Percentiles rank a stretch among this genome's conserved stretches.
These are phyloP conservation scores for Trematocara stigmaticum DNA, from an alignment of 2,113 vertebrate species.

Conservation along the genomic window DNA sequence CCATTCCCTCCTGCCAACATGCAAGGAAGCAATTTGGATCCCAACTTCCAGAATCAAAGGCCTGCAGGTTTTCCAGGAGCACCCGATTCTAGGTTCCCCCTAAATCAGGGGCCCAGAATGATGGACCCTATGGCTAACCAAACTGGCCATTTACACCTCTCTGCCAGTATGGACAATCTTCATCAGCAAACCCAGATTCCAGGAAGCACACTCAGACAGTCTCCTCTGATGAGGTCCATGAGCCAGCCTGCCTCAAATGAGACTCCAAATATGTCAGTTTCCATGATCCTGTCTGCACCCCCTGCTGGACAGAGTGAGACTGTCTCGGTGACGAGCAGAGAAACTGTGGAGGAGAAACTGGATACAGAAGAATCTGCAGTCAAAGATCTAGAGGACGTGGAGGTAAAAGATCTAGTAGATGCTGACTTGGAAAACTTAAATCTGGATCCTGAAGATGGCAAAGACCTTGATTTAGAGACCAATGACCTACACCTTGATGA, in stretches of 20 bases:
- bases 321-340: constrained; percentile 55
- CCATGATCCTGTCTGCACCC: constrained; percentile 64
- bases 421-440: constrained; percentile 92
- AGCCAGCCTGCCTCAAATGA: constrained; percentile 79
- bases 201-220: constrained; percentile 63
- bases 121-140: constrained; percentile 73
- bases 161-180: constrained; percentile 81
- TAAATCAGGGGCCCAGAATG: constrained; percentile 72
- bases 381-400: constrained; percentile 89
- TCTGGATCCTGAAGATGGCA: constrained; percentile 89
- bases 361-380: constrained; percentile 88
- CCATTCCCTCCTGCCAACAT: constrained; percentile 71
- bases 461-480: constrained; percentile 92
- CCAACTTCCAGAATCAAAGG: constrained; percentile 71
- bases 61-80: constrained; percentile 72
- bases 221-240: constrained; percentile 77
- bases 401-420: constrained; percentile 92
- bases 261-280: constrained; percentile 68
- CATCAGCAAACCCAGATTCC: constrained; percentile 71
- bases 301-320: constrained; percentile 66
- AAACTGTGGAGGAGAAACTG: constrained; percentile 83
- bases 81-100: constrained; percentile 72
- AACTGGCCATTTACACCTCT: constrained; percentile 70
- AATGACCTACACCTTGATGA: constrained; percentile 94
- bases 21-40: constrained; percentile 71